Percentiles rank a stretch among this genome's conserved stretches.
phyloP scores from a whole-genome alignment of 2,888 invertebrate genomes.

The Invenusta paracnida region DNA sequence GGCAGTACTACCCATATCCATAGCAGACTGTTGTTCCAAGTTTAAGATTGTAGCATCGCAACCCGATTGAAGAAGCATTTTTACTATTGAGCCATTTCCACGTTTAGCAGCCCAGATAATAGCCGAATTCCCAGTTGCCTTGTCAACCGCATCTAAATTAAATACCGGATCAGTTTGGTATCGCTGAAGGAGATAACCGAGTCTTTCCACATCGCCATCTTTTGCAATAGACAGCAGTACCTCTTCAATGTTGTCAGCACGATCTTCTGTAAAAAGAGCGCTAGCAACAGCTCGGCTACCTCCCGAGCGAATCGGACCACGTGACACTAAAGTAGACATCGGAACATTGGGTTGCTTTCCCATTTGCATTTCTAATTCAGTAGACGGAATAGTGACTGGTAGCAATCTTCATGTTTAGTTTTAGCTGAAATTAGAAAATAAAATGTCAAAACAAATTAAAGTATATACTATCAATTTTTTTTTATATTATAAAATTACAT shows the following conservation, averaged over 20 bases:
- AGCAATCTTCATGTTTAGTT: too few relatives aligned
- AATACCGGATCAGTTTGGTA: constrained; percentile 47
- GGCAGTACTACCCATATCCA: constrained; percentile 55
- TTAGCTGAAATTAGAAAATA: too few relatives aligned
- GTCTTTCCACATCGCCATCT: neutral
- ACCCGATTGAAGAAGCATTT: constrained; percentile 51
- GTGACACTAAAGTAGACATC: too few relatives aligned
- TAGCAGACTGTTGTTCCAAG: constrained; percentile 55
- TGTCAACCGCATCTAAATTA: constrained; percentile 56
- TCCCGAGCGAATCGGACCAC: neutral
- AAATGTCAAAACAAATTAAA: too few relatives aligned
- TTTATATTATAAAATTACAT: too few relatives aligned
- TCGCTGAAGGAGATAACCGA: neutral
- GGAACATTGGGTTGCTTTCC: too few relatives aligned
- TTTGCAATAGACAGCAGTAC: neutral
- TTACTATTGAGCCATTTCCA: constrained; percentile 53
- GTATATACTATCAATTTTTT: too few relatives aligned
- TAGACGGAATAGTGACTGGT: too few relatives aligned
- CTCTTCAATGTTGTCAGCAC: neutral
- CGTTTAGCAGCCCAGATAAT: constrained; percentile 59
- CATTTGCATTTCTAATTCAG: too few relatives aligned
- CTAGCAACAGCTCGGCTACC: neutral
- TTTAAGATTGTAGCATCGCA: constrained; percentile 58
- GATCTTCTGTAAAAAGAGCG: neutral
- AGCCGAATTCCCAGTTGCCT: constrained; percentile 58